These are phyloP conservation scores for Machaerirhynchus nigripectus DNA, from an alignment of 2,113 vertebrate genomes.

Conservation along the genomic window DNA sequence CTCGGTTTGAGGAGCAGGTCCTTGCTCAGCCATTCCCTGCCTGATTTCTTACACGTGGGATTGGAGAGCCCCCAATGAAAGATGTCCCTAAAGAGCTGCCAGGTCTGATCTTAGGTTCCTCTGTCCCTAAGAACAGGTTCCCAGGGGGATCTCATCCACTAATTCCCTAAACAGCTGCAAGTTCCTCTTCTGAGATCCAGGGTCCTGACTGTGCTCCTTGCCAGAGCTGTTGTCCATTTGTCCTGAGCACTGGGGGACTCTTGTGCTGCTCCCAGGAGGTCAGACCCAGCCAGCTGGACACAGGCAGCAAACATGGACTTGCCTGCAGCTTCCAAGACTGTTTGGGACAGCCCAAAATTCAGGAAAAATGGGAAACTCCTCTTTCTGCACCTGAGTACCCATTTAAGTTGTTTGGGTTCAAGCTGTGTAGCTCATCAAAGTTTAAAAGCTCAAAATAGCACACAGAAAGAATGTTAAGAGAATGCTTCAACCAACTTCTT, in stretches of 20 bases:
- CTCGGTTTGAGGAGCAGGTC: not conserved
- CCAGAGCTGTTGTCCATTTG: not conserved
- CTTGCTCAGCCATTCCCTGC: not conserved
- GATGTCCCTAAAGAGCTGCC: not conserved
- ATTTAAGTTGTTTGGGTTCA: not conserved
- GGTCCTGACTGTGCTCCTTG: not conserved
- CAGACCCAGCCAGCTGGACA: not conserved
- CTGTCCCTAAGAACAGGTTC: not conserved
- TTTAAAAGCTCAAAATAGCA: not conserved
- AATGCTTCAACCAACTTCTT: not conserved
- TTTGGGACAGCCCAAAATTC: not conserved
- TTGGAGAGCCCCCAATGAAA: not conserved
- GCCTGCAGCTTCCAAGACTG: not conserved
- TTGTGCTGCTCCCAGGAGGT: not conserved
- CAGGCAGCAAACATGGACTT: not conserved
- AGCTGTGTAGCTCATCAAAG: not conserved
- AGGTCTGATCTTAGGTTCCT: not conserved
- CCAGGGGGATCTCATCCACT: not conserved
- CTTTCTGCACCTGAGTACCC: not conserved
- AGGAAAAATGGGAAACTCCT: not conserved
- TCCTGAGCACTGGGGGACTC: not conserved
- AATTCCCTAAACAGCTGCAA: not conserved
- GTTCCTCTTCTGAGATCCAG: not conserved
- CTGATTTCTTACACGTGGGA: fast-evolving
- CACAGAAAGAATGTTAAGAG: not conserved